Evolutionary conservation across 1,140 invertebrate species (phyloP).

Genomic region (Drosophila murphyi): DNA sequence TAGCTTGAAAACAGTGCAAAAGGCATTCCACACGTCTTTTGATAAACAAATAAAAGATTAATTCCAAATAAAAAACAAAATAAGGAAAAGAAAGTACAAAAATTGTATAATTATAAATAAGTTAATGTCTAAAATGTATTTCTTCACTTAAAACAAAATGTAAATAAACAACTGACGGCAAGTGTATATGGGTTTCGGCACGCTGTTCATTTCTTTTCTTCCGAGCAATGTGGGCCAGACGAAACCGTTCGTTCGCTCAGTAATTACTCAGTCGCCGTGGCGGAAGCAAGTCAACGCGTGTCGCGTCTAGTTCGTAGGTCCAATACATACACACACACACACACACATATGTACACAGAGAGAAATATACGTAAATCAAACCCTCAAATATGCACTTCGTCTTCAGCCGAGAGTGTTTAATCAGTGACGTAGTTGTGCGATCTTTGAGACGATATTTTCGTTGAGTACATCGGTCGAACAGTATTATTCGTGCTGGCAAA

Average conservation of each 20-base stretch:
- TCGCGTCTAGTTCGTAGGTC: neutral
- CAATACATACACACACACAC: neutral
- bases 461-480: constrained; percentile 40
- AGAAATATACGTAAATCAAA: constrained; percentile 12
- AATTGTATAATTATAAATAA: neutral
- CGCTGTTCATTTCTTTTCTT: neutral
- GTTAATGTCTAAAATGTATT: neutral
- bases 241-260: constrained; percentile 28
- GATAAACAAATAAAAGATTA: no score
- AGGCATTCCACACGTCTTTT: no score
- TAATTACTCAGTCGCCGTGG: constrained; percentile 37
- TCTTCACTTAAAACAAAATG: neutral
- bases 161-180: no score
- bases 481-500: constrained; percentile 48
- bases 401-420: constrained; percentile 30
- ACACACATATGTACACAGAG: neutral
- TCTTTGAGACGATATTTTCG: constrained; percentile 42
- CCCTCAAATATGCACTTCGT: constrained; percentile 49
- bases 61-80: neutral
- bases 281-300: constrained; percentile 19
- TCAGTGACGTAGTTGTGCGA: constrained; percentile 58
- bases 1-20: neutral
- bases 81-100: no score
- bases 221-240: neutral
- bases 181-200: constrained; percentile 4